Percentiles rank a stretch among this genome's conserved stretches.
These are phyloP conservation scores for Leucophora obtusa DNA, from an alignment of 2,888 invertebrate species.

Conservation along the genomic window DNA sequence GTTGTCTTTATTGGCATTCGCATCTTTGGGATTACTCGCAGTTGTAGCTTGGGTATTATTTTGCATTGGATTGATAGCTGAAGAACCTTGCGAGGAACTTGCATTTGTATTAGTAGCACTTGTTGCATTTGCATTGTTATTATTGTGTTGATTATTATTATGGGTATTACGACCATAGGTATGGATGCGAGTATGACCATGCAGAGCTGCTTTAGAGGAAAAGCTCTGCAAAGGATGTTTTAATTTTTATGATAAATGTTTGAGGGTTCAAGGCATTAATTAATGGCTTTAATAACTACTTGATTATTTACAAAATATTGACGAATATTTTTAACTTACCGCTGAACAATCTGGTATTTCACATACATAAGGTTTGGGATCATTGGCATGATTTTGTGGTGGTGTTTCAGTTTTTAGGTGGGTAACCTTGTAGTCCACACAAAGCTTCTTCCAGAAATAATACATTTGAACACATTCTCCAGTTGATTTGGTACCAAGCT, in stretches of 20 bases:
- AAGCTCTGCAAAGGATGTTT: constrained; percentile 81
- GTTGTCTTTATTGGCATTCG: constrained; percentile 72
- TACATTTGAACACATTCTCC: constrained; percentile 99
- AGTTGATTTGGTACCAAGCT: constrained; percentile 90
- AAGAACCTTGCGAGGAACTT: constrained; percentile 66
- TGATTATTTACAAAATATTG: background rate
- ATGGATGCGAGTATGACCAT: constrained; percentile 84
- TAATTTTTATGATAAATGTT: constrained; percentile 5
- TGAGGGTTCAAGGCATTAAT: background rate
- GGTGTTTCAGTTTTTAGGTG: constrained; percentile 82
- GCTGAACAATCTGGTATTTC: constrained; percentile 84
- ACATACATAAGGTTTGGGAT: constrained; percentile 80
- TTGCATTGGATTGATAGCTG: constrained; percentile 71
- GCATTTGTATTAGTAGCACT: constrained; percentile 71
- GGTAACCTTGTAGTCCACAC: constrained; percentile 91
- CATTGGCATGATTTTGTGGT: constrained; percentile 66
- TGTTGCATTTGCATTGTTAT: constrained; percentile 66
- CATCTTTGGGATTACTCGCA: constrained; percentile 68
- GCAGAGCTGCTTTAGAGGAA: constrained; percentile 84
- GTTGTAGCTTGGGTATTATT: constrained; percentile 66
- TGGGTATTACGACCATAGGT: constrained; percentile 79
- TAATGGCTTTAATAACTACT: background rate
- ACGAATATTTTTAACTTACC: constrained; percentile 68
- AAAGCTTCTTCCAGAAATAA: constrained; percentile 99
- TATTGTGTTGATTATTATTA: constrained; percentile 65